These are phyloP conservation scores for Rhabdomys pumilio DNA, from an alignment of 2,797 vertebrate genomes.

Conservation along the genomic window DNA sequence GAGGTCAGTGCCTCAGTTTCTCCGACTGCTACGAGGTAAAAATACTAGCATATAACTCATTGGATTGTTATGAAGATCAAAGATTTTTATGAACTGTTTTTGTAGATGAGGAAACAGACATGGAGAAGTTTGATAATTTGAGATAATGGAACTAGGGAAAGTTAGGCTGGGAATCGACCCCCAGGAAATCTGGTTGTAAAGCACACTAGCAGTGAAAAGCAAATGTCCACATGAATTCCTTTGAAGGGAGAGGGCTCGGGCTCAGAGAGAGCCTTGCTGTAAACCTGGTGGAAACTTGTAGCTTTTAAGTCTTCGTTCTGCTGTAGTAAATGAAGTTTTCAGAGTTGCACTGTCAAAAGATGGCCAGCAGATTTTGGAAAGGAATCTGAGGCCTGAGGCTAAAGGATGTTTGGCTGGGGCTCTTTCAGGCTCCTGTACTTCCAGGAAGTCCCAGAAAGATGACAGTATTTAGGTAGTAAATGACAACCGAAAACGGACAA, in stretches of 20 bases:
- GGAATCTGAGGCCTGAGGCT: neutral
- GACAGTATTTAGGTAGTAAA: neutral
- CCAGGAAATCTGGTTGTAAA: neutral
- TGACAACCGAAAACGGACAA: conserved; percentile 50
- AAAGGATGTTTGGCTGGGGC: neutral
- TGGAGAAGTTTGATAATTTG: conserved; percentile 45
- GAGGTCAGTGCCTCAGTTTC: neutral
- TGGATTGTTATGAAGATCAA: conserved; percentile 37
- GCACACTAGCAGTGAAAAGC: neutral
- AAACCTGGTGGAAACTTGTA: conserved; percentile 1
- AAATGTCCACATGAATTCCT: neutral
- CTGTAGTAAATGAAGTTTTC: conserved; percentile 32
- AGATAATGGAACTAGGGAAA: neutral
- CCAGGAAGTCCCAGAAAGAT: neutral
- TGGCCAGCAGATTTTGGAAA: conserved; percentile 32
- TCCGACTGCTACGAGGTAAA: neutral
- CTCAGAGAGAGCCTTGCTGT: conserved; percentile 4
- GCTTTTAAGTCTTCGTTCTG: neutral
- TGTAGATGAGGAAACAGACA: conserved; percentile 43
- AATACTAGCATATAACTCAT: neutral
- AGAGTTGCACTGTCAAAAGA: neutral
- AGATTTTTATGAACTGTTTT: neutral
- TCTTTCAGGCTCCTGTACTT: neutral
- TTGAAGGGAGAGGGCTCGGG: neutral
- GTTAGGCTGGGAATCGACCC: neutral